Conservation (phyloP, 2,797 vertebrate species). For the Mico argentatus region DNA sequence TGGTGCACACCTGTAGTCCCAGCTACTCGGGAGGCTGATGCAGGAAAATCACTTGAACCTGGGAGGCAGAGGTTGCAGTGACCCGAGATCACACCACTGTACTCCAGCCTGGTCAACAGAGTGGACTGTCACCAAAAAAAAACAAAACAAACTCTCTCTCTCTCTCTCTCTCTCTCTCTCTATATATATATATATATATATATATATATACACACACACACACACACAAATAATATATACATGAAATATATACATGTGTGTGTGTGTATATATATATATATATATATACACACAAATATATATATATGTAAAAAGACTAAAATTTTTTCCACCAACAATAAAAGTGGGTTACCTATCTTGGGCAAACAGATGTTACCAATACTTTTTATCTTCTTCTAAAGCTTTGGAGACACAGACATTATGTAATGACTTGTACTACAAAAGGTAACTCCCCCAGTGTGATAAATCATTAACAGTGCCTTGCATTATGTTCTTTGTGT, state of each 20-base stretch:
- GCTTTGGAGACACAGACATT: background rate
- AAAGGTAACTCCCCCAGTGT: background rate
- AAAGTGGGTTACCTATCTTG: background rate
- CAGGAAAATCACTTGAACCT: background rate
- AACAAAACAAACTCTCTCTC: too few relatives aligned
- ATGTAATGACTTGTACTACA: background rate
- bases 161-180: too few relatives aligned
- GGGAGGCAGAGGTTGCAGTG: background rate
- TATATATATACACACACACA: too few relatives aligned
- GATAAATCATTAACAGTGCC: background rate
- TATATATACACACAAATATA: rapidly evolving
- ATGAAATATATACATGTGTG: too few relatives aligned
- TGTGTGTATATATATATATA: rapidly evolving
- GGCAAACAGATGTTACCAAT: background rate
- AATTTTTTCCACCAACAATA: background rate
- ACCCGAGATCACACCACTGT: rapidly evolving
- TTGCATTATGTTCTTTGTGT: background rate
- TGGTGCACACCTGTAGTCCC: background rate
- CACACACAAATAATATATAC: too few relatives aligned
- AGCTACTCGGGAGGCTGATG: background rate
- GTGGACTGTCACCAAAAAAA: background rate
- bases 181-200: too few relatives aligned
- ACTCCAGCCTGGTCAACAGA: background rate
- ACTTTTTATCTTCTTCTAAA: background rate
- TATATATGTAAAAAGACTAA: background rate